phyloP scores from a whole-genome alignment of 2,113 vertebrate species.

The Lepisosteus oculatus region DNA sequence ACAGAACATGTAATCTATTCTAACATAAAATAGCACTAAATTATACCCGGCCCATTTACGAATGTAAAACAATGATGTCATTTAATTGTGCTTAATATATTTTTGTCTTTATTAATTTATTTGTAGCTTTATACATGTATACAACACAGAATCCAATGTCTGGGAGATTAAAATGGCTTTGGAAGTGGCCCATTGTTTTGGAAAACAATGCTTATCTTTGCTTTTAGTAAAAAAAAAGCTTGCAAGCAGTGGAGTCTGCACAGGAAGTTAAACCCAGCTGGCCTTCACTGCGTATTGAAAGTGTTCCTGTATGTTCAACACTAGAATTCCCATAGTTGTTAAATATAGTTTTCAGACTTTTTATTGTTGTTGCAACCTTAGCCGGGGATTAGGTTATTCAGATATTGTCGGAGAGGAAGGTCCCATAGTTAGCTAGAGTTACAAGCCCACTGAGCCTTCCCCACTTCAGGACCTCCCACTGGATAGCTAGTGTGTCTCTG shows the following conservation, averaged over 20 bases:
- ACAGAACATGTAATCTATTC: too few species aligned
- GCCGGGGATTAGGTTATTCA: conserved; percentile 35
- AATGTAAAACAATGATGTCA: too few species aligned
- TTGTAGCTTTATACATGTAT: conserved; percentile 39
- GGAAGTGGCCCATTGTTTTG: conserved; percentile 71
- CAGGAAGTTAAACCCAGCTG: conserved; percentile 68
- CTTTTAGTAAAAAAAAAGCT: not conserved
- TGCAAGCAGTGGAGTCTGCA: conserved; percentile 48
- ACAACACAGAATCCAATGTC: conserved; percentile 34
- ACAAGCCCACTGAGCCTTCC: conserved; percentile 34
- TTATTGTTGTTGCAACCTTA: conserved; percentile 53
- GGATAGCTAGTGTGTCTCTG: conserved; percentile 18
- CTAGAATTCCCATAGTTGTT: conserved; percentile 68
- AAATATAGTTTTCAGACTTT: conserved; percentile 65
- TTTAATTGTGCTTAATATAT: too few species aligned
- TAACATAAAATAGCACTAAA: too few species aligned
- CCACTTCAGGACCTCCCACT: conserved; percentile 28
- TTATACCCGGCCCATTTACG: too few species aligned
- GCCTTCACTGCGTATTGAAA: conserved; percentile 71
- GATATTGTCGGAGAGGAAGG: conserved; percentile 33
- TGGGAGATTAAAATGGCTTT: conserved; percentile 49
- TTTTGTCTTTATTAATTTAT: too few species aligned
- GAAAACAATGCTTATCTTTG: conserved; percentile 71
- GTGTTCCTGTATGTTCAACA: conserved; percentile 65
- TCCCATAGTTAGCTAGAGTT: conserved; percentile 54